Percentiles rank a stretch among this genome's conserved stretches.
Evolutionary conservation across 2,113 vertebrate genomes (phyloP).

Genomic region (Meles meles): DNA sequence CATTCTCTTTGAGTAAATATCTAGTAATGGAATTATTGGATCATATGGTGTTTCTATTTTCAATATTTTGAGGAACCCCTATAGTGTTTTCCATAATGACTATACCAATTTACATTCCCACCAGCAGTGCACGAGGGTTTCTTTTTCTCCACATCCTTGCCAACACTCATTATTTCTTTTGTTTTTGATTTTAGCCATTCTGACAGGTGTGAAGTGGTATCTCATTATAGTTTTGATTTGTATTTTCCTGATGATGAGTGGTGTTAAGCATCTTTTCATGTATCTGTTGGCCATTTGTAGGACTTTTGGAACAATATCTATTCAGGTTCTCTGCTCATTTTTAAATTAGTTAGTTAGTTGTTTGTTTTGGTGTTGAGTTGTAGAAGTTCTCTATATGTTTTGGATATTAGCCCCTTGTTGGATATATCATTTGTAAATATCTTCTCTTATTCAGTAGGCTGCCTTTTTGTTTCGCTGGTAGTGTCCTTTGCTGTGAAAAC

Average conservation of each 20-base stretch:
- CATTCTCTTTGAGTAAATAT: neutral
- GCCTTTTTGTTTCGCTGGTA: neutral
- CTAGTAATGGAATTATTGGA: neutral
- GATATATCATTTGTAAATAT: neutral
- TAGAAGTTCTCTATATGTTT: neutral
- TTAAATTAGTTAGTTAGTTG: neutral
- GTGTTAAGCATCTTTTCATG: neutral
- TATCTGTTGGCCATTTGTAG: neutral
- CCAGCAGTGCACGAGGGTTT: neutral
- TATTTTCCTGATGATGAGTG: neutral
- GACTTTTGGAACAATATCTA: neutral
- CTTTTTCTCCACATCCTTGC: neutral
- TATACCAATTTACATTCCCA: neutral
- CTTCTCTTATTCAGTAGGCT: neutral
- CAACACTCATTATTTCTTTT: neutral
- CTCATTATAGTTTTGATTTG: neutral
- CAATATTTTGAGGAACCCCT: neutral
- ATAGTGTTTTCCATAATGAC: neutral
- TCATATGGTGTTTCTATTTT: neutral
- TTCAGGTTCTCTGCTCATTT: neutral
- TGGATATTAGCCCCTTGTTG: neutral
- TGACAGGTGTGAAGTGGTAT: neutral
- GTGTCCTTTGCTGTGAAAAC: neutral
- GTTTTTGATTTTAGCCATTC: neutral
- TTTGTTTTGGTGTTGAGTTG: neutral